Evolutionary conservation across 2,113 vertebrate genomes (phyloP), one percentile per base, ranked within the genome.

Genomic region (Leucopsar rothschildi): DNA sequence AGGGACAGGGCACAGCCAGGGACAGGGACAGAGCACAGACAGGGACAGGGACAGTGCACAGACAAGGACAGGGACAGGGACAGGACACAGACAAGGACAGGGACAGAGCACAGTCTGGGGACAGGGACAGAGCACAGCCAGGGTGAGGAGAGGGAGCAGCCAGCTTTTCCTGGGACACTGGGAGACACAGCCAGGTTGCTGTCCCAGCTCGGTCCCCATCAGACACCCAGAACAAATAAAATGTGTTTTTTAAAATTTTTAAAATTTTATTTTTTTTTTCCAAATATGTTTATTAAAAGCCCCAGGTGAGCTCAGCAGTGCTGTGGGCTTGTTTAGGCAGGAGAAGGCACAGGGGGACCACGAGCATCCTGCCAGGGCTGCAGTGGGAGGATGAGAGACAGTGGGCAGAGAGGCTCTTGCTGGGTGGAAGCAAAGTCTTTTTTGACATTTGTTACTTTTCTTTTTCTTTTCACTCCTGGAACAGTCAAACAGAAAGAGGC

Each of bases 171-270:
- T 35, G 19, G 10, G 49, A 33, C 9, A n/a, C 31, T 35, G 19
- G 10, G 49, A 33, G 11, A n/a, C 31, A 6, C 3, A 1, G 31
- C 40, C 42, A 8, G 21, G 8, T 5, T 4, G 4, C 44, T 21
- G 40, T 4, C 37, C 17, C 14, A 9, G 35, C 21, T 29, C 15
- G 2, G 11, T 22, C 10, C 14, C 29, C 1, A 0, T 4, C 27
- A 61, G 60, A 24, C 18, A 12, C 7, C 3, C 35, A 18, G 53
- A 8, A 12, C 37, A 25, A 5, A 14, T 17, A 24, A 24, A 45
- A 45, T 6, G 19, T 27, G 49, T 1, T 28, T 27, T 27, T 27
- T 50, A 25, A 40, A 40, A n/a, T n/a, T 40, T 40, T 40, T 40
- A 11, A 40, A 40, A 40, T n/a, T n/a, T n/a, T n/a, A 40, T 27